These are phyloP conservation scores for Macrosteles quadrilineatus DNA, from an alignment of 1,140 invertebrate species.

Conservation along the genomic window DNA sequence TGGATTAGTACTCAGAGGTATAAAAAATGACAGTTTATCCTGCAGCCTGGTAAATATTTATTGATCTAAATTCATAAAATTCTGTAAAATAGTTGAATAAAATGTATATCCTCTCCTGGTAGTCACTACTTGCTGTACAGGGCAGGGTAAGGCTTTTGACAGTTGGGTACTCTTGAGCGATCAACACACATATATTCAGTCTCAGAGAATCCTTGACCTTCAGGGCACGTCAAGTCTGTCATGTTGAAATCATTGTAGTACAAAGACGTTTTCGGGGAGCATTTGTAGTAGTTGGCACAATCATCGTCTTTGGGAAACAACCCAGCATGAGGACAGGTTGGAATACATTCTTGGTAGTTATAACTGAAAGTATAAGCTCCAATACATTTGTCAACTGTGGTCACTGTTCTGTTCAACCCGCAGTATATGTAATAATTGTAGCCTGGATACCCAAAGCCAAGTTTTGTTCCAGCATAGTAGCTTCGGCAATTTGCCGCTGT, in stretches of 20 bases:
- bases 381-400: conserved; percentile 13
- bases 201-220: conserved; percentile 1
- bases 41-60: too few relatives aligned
- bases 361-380: conserved; percentile 22
- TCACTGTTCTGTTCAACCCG: neutral
- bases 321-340: conserved; percentile 15
- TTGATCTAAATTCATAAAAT: too few relatives aligned
- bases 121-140: neutral
- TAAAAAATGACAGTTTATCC: too few relatives aligned
- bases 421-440: conserved; percentile 20
- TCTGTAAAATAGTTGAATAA: too few relatives aligned
- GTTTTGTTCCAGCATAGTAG: neutral
- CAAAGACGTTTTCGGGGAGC: neutral
- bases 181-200: conserved; percentile 14
- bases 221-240: neutral
- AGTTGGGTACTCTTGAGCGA: neutral
- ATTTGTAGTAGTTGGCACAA: conserved; percentile 32
- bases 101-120: too few relatives aligned
- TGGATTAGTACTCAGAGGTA: too few relatives aligned
- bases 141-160: neutral
- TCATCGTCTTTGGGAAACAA: neutral
- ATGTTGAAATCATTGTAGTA: neutral
- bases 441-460: neutral
- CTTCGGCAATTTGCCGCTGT: neutral
- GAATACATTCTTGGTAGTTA: conserved; percentile 18